phyloP scores from a whole-genome alignment of 2,888 invertebrate species.

The Xanthorhoe spadicearia region DNA sequence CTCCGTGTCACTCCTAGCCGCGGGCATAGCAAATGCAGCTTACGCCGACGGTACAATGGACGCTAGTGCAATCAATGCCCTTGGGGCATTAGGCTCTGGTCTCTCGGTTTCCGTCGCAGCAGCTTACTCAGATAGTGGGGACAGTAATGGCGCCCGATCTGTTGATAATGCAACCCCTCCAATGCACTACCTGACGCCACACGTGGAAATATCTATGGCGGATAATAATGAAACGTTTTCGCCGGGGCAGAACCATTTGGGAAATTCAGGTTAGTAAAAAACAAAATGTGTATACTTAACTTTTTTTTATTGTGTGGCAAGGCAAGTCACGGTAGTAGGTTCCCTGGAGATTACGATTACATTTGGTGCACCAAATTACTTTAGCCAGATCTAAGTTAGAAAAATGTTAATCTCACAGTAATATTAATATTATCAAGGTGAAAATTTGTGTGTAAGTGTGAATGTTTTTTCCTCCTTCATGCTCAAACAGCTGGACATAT shows the following conservation, averaged over 20 bases:
- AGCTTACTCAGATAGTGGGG: conserved; percentile 93
- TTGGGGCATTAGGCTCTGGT: conserved; percentile 85
- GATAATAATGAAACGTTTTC: conserved; percentile 90
- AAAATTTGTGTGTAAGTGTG: no score
- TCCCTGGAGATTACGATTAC: no score
- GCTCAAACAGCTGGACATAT: no score
- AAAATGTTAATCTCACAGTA: no score
- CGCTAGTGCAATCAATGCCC: conserved; percentile 78
- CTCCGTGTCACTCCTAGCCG: conserved; percentile 90
- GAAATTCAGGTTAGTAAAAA: conserved; percentile 61
- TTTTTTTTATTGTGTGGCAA: neutral
- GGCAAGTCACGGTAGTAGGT: no score
- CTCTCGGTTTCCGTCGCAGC: conserved; percentile 88
- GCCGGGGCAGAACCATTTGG: conserved; percentile 79
- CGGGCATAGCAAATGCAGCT: conserved; percentile 86
- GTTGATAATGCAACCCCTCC: conserved; percentile 95
- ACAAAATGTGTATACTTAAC: neutral
- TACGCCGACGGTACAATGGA: conserved; percentile 84
- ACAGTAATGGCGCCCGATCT: conserved; percentile 91
- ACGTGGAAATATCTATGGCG: conserved; percentile 95
- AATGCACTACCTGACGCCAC: conserved; percentile 96
- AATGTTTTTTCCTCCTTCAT: no score
- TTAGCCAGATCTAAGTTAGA: no score
- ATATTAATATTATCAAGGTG: no score
- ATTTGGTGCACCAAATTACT: no score